phyloP scores from a whole-genome alignment of 2,113 vertebrate species.

The Seriola dumerili region DNA sequence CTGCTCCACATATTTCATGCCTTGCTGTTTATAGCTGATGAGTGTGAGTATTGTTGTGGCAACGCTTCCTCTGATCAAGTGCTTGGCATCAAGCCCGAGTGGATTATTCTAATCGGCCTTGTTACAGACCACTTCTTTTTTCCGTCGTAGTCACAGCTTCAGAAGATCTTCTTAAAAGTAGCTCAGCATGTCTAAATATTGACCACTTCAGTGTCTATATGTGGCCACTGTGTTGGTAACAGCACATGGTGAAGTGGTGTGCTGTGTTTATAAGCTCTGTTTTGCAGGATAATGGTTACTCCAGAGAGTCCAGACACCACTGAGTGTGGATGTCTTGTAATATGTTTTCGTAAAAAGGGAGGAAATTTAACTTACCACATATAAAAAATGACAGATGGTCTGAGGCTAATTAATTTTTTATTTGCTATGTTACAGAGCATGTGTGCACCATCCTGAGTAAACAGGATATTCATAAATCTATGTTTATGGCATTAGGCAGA shows the following conservation, averaged over 20 bases:
- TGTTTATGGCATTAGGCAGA: constrained; percentile 10
- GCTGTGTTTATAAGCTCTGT: constrained; percentile 30
- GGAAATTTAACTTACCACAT: constrained; percentile 28
- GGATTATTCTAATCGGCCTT: constrained; percentile 69
- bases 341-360: constrained; percentile 35
- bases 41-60: constrained; percentile 71
- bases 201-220: constrained; percentile 9
- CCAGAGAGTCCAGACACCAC: constrained; percentile 39
- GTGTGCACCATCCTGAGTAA: constrained; percentile 31
- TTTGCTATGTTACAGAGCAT: constrained; percentile 45
- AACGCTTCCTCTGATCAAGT: constrained; percentile 69
- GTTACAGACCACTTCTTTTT: constrained; percentile 48
- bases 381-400: constrained; percentile 59
- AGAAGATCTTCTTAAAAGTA: constrained; percentile 38
- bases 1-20: constrained; percentile 69
- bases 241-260: constrained; percentile 40
- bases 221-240: constrained; percentile 27
- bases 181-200: constrained; percentile 27
- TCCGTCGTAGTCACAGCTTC: constrained; percentile 33
- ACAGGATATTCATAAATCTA: constrained; percentile 30
- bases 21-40: constrained; percentile 69
- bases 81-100: constrained; percentile 41
- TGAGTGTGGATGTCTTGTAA: constrained; percentile 36
- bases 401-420: constrained; percentile 49
- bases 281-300: constrained; percentile 33